phyloP scores from a whole-genome alignment of 2,113 vertebrate genomes.

The Grallaria varia region DNA sequence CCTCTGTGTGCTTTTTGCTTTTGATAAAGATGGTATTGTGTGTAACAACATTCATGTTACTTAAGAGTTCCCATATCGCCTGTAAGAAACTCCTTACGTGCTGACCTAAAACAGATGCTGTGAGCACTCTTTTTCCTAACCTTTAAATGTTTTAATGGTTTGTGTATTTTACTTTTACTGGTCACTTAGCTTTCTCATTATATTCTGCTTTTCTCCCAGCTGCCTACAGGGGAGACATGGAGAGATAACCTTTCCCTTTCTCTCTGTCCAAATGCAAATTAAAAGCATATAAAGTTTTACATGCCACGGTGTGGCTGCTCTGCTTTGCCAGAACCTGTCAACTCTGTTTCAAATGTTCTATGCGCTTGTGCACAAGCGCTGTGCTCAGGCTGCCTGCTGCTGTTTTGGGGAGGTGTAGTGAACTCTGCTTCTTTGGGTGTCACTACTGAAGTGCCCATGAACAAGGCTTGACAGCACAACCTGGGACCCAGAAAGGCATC shows the following conservation, averaged over 20 bases:
- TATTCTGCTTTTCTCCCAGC: background rate
- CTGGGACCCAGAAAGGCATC: background rate
- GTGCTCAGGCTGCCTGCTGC: background rate
- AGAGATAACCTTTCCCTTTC: background rate
- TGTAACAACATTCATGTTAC: background rate
- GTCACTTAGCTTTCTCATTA: background rate
- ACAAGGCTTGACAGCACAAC: background rate
- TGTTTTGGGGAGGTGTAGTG: background rate
- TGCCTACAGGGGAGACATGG: background rate
- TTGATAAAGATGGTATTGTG: constrained; percentile 35
- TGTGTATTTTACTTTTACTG: constrained; percentile 38
- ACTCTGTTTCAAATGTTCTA: background rate
- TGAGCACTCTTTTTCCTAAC: background rate
- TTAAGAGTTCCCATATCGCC: background rate
- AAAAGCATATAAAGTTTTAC: background rate
- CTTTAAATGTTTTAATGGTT: constrained; percentile 4
- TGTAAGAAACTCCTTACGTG: constrained; percentile 12
- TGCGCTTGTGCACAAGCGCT: background rate
- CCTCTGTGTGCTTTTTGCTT: background rate
- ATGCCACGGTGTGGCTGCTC: background rate
- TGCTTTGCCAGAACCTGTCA: background rate
- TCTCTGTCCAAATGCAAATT: background rate
- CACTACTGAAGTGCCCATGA: background rate
- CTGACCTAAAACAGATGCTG: constrained; percentile 13
- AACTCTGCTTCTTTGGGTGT: background rate